phyloP scores from a whole-genome alignment of 2,888 invertebrate genomes.

The Yponomeuta sedellus region DNA sequence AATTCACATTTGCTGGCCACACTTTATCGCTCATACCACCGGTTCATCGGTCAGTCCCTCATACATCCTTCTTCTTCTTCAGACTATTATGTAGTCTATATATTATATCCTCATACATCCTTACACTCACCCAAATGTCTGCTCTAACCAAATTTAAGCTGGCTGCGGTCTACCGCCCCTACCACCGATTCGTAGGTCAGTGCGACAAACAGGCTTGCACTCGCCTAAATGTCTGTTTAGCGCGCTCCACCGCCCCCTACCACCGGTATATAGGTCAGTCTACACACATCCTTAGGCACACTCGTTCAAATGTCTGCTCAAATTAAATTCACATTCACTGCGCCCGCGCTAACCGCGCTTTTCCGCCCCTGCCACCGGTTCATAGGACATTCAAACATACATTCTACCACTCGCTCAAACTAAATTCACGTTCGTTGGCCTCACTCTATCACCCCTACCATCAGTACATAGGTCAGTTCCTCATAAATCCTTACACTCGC shows the following conservation, averaged over 20 bases:
- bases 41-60: constrained; percentile 84
- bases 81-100: too few relatives aligned
- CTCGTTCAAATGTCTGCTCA: too few relatives aligned
- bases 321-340: too few relatives aligned
- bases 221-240: too few relatives aligned
- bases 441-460: constrained; percentile 92
- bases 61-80: too few relatives aligned
- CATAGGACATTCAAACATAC: constrained; percentile 81
- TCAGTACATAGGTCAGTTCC: constrained; percentile 86
- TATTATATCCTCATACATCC: too few relatives aligned
- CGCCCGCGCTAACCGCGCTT: too few relatives aligned
- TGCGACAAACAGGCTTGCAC: constrained; percentile 81
- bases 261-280: constrained; percentile 90
- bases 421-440: too few relatives aligned
- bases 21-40: constrained; percentile 92
- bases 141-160: too few relatives aligned
- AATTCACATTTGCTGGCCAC: constrained; percentile 57
- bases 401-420: constrained; percentile 33
- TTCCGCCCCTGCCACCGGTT: constrained; percentile 93
- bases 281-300: constrained; percentile 83
- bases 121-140: constrained; percentile 88
- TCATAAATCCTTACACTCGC: constrained; percentile 89
- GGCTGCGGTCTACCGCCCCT: constrained; percentile 89
- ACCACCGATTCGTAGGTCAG: constrained; percentile 92
- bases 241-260: constrained; percentile 90